Evolutionary conservation across 2,797 vertebrate species (phyloP), one percentile per base, ranked within the genome.

Genomic region (Hypotaenidia philippensis): DNA sequence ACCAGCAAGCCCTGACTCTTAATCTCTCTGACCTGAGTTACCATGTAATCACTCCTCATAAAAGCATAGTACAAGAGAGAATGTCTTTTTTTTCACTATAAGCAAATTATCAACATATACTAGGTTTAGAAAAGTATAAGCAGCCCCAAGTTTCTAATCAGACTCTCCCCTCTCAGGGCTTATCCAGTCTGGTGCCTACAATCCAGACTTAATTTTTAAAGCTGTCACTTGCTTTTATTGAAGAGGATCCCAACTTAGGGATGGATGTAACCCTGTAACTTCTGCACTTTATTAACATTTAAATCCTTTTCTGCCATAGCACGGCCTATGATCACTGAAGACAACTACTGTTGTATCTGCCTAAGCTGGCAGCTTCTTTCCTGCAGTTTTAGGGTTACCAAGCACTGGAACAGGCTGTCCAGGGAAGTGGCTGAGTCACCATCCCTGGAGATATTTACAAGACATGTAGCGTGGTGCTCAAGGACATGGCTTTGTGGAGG

Each of bases 61-160:
- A 81, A 75, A 47, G 27, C 32, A 27, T 2, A 45, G 6, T 12
- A 45, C 2, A 34, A 66, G 64, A n/a, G 1, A 20, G 18, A 47
- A 86, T 15, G 8, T 5, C 9, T 57, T 70, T 68, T 44, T 34
- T 34, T 32, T 82, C 38, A 23, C 36, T 36, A 8, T 3, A 6
- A 36, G 6, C 63, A 71, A 19, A 79, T 27, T 47, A 41, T 52
- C 36, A 27, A 22, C 20, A 41, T 5, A 0, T 6, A 3, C 15
- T 34, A 36, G 2, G 7, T 72, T 40, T 10, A 85, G 40, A 22
- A 55, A 56, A 76, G 29, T 12, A 2, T 1, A 57, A 44, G 11
- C 41, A 84, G 52, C 1, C 2, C 1, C 2, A 1, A 2, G 1
- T 36, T 77, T 38, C n/a, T 34, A 41, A 71, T 61, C 29, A 41